A percentile compares a stretch with the other conserved stretches of the same genome.
Evolutionary conservation across 2,888 invertebrate species (phyloP).

Genomic region (Polymixis flavicincta): DNA sequence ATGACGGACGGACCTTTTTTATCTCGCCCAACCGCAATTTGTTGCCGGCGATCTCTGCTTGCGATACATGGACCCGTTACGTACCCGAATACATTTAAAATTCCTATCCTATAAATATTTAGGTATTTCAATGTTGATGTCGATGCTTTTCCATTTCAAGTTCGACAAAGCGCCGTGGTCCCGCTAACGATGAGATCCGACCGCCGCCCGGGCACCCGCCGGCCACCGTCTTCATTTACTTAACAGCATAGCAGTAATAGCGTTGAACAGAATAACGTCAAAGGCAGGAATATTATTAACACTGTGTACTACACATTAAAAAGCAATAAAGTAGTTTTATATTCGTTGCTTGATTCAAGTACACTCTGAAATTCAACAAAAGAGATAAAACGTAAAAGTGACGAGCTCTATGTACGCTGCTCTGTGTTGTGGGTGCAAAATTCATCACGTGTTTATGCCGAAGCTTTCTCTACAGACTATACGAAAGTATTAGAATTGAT

Average conservation of each 20-base stretch:
- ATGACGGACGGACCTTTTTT: constrained; percentile 90
- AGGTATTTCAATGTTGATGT: constrained; percentile 74
- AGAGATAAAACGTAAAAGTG: constrained; percentile 48
- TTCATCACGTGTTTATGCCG: constrained; percentile 47
- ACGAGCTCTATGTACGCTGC: constrained; percentile 23
- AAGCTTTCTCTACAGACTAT: constrained; percentile 15
- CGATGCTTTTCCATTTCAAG: constrained; percentile 72
- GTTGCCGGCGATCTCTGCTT: constrained; percentile 85
- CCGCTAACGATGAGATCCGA: constrained; percentile 41
- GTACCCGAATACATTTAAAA: constrained; percentile 82
- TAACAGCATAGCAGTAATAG: constrained; percentile 21
- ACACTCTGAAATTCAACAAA: constrained; percentile 44
- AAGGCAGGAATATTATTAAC: constrained; percentile 38
- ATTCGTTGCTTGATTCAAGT: constrained; percentile 39
- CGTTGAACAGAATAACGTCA: constrained; percentile 8
- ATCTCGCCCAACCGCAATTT: constrained; percentile 89
- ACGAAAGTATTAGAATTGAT: constrained; percentile 39
- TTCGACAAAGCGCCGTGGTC: constrained; percentile 52
- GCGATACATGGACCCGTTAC: constrained; percentile 82
- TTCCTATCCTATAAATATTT: constrained; percentile 84
- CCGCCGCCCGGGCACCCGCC: not conserved
- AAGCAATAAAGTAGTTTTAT: constrained; percentile 43
- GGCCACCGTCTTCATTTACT: constrained; percentile 29
- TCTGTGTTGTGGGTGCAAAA: constrained; percentile 43
- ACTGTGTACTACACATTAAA: constrained; percentile 38